Evolutionary conservation across 1,140 invertebrate species (phyloP).

Genomic region (Argopecten irradians): DNA sequence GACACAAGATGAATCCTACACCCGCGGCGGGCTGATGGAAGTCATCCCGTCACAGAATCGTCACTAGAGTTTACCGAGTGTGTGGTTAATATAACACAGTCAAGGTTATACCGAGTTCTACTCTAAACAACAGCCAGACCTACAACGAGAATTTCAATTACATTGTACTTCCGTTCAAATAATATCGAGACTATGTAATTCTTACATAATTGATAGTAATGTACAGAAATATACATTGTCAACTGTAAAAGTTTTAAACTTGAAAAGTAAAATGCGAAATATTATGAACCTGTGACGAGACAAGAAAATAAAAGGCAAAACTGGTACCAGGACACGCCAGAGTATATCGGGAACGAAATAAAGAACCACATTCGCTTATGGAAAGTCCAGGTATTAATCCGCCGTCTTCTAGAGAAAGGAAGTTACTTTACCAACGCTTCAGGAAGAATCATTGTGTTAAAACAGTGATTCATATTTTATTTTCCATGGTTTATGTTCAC

Average conservation of each 20-base stretch:
- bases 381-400: too few species aligned
- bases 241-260: neutral
- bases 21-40: neutral
- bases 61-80: neutral
- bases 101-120: neutral
- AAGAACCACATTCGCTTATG: too few species aligned
- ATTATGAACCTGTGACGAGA: too few species aligned
- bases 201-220: neutral
- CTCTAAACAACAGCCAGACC: neutral
- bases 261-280: neutral
- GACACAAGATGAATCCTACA: neutral
- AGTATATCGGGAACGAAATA: too few species aligned
- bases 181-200: neutral
- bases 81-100: neutral
- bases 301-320: neutral
- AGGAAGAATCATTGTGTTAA: too few species aligned
- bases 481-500: too few species aligned
- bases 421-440: too few species aligned
- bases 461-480: too few species aligned
- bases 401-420: too few species aligned
- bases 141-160: neutral
- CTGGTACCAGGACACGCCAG: too few species aligned
- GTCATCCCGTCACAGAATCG: neutral
- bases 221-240: neutral
- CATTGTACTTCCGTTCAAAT: neutral